These are phyloP conservation scores for Plagodis pulveraria DNA, from an alignment of 2,888 invertebrate species.

Conservation along the genomic window DNA sequence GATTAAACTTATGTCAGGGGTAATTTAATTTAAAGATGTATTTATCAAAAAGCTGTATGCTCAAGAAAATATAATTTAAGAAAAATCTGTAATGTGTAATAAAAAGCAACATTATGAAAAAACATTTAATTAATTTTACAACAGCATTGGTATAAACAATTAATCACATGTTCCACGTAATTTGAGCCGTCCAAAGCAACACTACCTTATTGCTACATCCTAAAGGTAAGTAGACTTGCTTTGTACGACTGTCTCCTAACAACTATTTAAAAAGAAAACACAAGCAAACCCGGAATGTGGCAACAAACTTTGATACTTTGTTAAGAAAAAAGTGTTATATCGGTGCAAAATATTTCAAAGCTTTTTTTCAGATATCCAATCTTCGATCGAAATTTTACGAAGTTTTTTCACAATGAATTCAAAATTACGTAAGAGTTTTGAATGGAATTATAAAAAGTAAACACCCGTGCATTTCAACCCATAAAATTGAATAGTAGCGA, in stretches of 20 bases:
- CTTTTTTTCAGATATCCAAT: neutral
- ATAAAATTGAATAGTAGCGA: no score
- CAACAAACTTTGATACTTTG: slow-evolving; percentile 24
- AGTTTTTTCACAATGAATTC: no score
- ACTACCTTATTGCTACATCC: slow-evolving; percentile 4
- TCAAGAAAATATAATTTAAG: no score
- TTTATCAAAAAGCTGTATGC: no score
- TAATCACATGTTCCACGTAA: slow-evolving; percentile 39
- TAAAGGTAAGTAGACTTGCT: neutral
- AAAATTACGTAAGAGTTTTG: no score
- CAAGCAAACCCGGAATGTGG: slow-evolving; percentile 41
- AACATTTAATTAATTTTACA: slow-evolving; percentile 75
- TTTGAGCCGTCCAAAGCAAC: slow-evolving; percentile 10
- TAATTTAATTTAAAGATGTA: no score
- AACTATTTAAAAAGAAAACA: slow-evolving; percentile 3
- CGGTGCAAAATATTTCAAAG: neutral
- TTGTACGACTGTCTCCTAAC: slow-evolving; percentile 1
- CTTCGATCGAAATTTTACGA: no score
- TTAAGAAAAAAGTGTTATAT: slow-evolving; percentile 3
- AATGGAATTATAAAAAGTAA: no score
- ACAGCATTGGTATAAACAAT: slow-evolving; percentile 66
- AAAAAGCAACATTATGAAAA: slow-evolving; percentile 46
- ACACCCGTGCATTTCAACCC: no score
- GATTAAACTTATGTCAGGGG: no score
- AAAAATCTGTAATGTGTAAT: no score